These are phyloP conservation scores for Oreochromis niloticus DNA, from an alignment of 2,113 vertebrate genomes.

Conservation along the genomic window DNA sequence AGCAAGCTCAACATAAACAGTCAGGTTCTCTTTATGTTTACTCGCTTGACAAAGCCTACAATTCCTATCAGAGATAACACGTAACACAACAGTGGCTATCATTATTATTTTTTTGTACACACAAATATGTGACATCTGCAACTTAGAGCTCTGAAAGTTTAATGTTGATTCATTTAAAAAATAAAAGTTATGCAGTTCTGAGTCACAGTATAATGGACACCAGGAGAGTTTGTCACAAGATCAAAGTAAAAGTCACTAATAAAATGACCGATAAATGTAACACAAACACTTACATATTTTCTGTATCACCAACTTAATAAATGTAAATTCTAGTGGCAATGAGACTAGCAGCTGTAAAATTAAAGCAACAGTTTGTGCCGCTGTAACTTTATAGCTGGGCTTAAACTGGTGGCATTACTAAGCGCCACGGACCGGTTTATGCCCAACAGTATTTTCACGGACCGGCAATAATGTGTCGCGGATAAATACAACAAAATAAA, in stretches of 20 bases:
- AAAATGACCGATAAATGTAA: not conserved
- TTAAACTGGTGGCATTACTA: not conserved
- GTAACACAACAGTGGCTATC: not conserved
- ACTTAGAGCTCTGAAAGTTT: not conserved
- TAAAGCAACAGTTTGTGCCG: not conserved
- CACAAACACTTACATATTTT: not conserved
- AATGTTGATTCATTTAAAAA: not conserved
- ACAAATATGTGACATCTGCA: not conserved
- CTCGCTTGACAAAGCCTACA: not conserved
- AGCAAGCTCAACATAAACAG: not conserved
- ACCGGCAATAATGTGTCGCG: no score
- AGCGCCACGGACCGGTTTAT: no score
- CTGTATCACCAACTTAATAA: rapidly evolving
- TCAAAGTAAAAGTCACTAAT: not conserved
- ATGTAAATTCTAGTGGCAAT: not conserved
- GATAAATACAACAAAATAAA: no score
- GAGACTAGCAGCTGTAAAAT: not conserved
- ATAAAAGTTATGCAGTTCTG: not conserved
- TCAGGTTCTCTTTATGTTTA: not conserved
- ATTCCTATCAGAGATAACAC: not conserved
- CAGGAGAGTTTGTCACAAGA: not conserved
- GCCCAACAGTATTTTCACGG: no score
- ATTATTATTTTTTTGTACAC: not conserved
- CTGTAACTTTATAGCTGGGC: not conserved
- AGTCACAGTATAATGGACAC: not conserved